Percentiles rank a stretch among this genome's conserved stretches.
Conservation (phyloP, 1,140 invertebrate genomes). For the Carposina sasakii region DNA sequence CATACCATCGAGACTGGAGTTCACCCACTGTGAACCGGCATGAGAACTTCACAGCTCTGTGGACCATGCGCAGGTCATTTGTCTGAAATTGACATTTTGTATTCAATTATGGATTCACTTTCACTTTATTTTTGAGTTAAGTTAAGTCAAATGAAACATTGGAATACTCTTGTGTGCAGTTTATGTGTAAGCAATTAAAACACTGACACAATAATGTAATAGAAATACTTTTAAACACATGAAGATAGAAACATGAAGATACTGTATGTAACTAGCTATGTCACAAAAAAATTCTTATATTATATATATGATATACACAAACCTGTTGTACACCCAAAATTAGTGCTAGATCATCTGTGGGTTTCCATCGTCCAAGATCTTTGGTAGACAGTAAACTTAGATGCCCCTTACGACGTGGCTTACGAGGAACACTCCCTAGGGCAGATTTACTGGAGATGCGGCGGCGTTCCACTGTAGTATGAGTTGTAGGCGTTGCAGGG, state of each 20-base stretch:
- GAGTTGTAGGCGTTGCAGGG: conserved; percentile 49
- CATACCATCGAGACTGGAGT: conserved; percentile 96
- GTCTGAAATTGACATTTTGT: conserved; percentile 75
- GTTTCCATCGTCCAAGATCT: conserved; percentile 96
- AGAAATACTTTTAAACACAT: too few species aligned
- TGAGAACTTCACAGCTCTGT: conserved; percentile 95
- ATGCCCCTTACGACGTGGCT: conserved; percentile 74
- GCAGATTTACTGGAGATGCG: conserved; percentile 50
- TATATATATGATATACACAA: conserved; percentile 26
- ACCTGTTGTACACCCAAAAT: conserved; percentile 96
- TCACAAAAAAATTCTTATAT: conserved; percentile 7
- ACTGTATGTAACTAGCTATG: neutral
- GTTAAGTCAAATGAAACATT: too few species aligned
- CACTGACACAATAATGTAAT: too few species aligned
- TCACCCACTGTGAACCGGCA: conserved; percentile 95
- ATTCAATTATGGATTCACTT: too few species aligned
- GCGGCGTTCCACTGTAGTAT: conserved; percentile 45
- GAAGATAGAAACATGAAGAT: too few species aligned
- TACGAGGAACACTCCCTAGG: conserved; percentile 47
- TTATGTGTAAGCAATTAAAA: too few species aligned
- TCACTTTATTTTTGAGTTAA: too few species aligned
- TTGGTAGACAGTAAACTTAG: conserved; percentile 80
- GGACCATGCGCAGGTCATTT: conserved; percentile 89
- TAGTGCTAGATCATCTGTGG: conserved; percentile 94
- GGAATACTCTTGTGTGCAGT: too few species aligned